Percentiles rank a stretch among this genome's conserved stretches.
Evolutionary conservation across 2,888 invertebrate species (phyloP).

Genomic region (Thymelicus acteon): DNA sequence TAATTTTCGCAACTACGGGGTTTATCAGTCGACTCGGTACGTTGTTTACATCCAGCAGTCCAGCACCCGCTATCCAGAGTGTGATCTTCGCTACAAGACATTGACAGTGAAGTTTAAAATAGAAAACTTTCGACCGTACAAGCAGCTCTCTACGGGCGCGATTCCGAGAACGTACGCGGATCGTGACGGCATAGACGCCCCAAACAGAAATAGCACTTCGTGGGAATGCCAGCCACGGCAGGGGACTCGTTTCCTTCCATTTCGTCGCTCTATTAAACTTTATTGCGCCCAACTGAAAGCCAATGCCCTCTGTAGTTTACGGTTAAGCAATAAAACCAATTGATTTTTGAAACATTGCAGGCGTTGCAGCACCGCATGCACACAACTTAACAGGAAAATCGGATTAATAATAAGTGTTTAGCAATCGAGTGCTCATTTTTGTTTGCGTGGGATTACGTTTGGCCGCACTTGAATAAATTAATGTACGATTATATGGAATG

Average conservation of each 20-base stretch:
- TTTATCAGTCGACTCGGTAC: too few relatives aligned
- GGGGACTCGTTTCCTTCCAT: conserved; percentile 46
- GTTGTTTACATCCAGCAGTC: too few relatives aligned
- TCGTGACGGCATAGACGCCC: conserved; percentile 42
- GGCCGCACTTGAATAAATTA: neutral
- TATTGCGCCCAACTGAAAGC: conserved; percentile 39
- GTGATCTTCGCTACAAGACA: conserved; percentile 42
- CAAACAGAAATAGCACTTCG: conserved; percentile 52
- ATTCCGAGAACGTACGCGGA: conserved; percentile 48
- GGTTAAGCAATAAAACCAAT: conserved; percentile 30
- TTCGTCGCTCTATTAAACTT: conserved; percentile 41
- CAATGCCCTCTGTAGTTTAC: conserved; percentile 35
- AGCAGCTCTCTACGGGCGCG: conserved; percentile 43
- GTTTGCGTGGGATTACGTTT: neutral
- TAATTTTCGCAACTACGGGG: too few relatives aligned
- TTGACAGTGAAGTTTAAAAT: conserved; percentile 53
- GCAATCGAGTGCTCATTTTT: neutral
- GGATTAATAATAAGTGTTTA: conserved; percentile 4
- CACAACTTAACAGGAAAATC: conserved; percentile 16
- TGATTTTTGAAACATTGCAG: conserved; percentile 11
- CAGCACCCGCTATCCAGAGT: neutral
- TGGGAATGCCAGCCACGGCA: conserved; percentile 45
- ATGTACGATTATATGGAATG: too few relatives aligned
- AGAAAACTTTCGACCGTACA: conserved; percentile 48
- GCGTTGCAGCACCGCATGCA: conserved; percentile 1